Evolutionary conservation across 2,797 vertebrate genomes (phyloP).

Genomic region (Notolabrus celidotus): DNA sequence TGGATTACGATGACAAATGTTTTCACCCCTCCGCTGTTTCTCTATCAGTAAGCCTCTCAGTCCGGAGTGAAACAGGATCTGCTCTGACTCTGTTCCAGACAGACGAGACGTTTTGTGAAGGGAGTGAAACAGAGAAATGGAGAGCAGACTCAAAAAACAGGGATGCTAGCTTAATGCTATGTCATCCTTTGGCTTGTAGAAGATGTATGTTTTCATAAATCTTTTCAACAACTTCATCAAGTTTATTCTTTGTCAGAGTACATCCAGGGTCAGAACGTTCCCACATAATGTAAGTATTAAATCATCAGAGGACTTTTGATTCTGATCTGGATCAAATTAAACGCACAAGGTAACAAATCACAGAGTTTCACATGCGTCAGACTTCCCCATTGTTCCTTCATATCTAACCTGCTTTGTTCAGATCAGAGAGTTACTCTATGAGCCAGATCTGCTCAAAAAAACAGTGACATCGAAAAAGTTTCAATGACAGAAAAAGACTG

Average conservation of each 20-base stretch:
- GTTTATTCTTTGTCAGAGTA: neutral
- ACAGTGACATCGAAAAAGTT: neutral
- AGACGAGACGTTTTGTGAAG: conserved; percentile 39
- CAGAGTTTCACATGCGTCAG: neutral
- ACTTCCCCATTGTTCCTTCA: neutral
- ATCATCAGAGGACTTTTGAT: neutral
- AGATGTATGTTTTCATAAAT: conserved; percentile 47
- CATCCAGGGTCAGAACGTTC: conserved; percentile 1
- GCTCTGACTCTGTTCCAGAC: conserved; percentile 45
- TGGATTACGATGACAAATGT: conserved; percentile 58
- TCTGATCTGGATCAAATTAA: neutral
- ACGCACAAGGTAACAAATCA: no score
- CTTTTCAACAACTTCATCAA: conserved; percentile 29
- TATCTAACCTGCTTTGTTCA: neutral
- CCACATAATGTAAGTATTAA: neutral
- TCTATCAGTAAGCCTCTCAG: conserved; percentile 48
- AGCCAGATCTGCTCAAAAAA: neutral
- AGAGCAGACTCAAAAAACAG: conserved; percentile 45
- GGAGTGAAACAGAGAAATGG: conserved; percentile 33
- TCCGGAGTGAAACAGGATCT: conserved; percentile 62
- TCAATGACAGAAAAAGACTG: neutral
- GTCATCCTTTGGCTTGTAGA: conserved; percentile 2
- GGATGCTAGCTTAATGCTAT: conserved; percentile 40
- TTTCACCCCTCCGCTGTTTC: conserved; percentile 44
- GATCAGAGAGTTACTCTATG: neutral